These are phyloP conservation scores for Orthonyx spaldingii DNA, from an alignment of 2,113 vertebrate species.

Conservation along the genomic window DNA sequence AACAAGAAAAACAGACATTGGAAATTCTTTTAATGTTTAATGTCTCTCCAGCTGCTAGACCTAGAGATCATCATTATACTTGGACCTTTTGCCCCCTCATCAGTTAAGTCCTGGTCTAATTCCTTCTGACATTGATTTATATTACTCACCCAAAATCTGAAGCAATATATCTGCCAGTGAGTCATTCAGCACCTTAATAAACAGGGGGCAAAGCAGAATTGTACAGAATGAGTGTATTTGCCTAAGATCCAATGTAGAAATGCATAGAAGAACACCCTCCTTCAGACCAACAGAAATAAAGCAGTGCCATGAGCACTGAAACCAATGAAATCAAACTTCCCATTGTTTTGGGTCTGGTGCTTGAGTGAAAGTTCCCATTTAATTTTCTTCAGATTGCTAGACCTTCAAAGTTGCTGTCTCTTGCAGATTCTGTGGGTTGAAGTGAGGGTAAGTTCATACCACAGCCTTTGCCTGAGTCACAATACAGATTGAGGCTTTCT, in stretches of 20 bases:
- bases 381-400: background rate
- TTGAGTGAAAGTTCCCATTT: background rate
- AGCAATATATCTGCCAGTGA: background rate
- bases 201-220: background rate
- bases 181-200: background rate
- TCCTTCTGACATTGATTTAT: background rate
- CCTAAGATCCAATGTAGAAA: background rate
- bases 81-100: fast-evolving
- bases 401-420: background rate
- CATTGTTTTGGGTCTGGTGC: background rate
- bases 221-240: background rate
- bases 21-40: background rate
- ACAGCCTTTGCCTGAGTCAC: background rate
- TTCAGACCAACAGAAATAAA: background rate
- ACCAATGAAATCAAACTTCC: background rate
- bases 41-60: background rate
- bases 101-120: background rate
- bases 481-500: background rate
- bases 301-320: background rate
- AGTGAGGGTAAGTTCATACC: background rate
- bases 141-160: background rate
- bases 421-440: background rate
- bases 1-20: background rate
- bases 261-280: background rate
- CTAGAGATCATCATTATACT: background rate